phyloP scores from a whole-genome alignment of 2,797 vertebrate species.

The Poecilia wingei region DNA sequence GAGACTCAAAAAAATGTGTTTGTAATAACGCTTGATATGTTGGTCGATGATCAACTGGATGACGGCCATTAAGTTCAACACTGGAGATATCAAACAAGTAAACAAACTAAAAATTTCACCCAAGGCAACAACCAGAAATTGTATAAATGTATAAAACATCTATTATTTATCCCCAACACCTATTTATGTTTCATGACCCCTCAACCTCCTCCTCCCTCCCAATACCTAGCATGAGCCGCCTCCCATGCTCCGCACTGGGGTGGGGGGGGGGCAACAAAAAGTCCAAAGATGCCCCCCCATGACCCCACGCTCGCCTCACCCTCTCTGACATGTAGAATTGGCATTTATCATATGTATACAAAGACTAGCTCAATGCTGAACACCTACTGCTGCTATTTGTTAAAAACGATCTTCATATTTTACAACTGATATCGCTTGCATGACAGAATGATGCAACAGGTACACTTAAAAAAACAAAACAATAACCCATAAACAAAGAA shows the following conservation, averaged over 20 bases:
- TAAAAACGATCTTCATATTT: constrained; percentile 53
- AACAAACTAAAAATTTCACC: constrained; percentile 77
- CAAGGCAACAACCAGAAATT: constrained; percentile 76
- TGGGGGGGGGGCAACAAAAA: background rate
- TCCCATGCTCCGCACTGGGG: constrained; percentile 14
- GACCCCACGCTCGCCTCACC: background rate
- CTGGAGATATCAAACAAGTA: constrained; percentile 77
- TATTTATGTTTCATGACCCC: constrained; percentile 39
- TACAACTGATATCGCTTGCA: constrained; percentile 52
- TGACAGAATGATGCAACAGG: constrained; percentile 53
- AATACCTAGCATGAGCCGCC: constrained; percentile 23
- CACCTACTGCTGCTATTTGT: constrained; percentile 66
- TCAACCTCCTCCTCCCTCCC: constrained; percentile 11
- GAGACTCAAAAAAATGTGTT: constrained; percentile 51
- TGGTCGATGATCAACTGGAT: constrained; percentile 66
- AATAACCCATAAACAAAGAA: constrained; percentile 8
- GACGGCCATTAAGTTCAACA: constrained; percentile 77
- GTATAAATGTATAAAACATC: constrained; percentile 66
- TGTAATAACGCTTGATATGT: constrained; percentile 74
- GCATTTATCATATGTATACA: constrained; percentile 68
- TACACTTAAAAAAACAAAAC: constrained; percentile 37
- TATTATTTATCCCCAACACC: constrained; percentile 59
- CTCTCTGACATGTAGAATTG: constrained; percentile 52
- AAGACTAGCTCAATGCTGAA: constrained; percentile 57
- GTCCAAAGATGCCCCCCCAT: constrained; percentile 45